phyloP scores from a whole-genome alignment of 2,797 vertebrate genomes.

The Lutjanus campechanus region DNA sequence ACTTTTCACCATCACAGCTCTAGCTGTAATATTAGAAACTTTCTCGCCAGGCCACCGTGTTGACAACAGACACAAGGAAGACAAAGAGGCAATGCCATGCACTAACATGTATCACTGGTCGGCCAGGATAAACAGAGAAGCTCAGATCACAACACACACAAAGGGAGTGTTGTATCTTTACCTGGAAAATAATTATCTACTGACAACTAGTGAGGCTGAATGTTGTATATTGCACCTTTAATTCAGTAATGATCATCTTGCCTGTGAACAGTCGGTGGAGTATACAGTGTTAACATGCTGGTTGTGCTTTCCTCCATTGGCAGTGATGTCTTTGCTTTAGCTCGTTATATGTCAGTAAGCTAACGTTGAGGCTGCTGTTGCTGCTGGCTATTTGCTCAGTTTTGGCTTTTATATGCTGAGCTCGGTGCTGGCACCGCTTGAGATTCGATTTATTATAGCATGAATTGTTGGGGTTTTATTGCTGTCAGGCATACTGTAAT shows the following conservation, averaged over 20 bases:
- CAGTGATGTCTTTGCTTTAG: conserved; percentile 1
- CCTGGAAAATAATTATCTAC: too few relatives aligned
- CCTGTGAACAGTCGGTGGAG: neutral
- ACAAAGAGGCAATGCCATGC: too few relatives aligned
- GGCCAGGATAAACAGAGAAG: too few relatives aligned
- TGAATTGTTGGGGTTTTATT: conserved; percentile 20
- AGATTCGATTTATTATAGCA: conserved; percentile 23
- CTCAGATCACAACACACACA: too few relatives aligned
- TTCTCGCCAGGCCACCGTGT: too few relatives aligned
- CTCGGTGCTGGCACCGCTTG: conserved; percentile 21
- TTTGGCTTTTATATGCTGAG: conserved; percentile 10
- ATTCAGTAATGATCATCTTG: neutral
- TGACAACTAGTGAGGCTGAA: too few relatives aligned
- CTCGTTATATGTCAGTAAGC: neutral
- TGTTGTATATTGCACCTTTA: too few relatives aligned
- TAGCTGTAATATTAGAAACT: too few relatives aligned
- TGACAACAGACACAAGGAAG: too few relatives aligned
- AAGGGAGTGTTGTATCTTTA: too few relatives aligned
- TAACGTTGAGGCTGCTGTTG: conserved; percentile 2
- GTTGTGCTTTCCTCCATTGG: neutral
- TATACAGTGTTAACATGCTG: neutral
- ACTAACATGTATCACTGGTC: too few relatives aligned
- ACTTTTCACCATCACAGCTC: too few relatives aligned
- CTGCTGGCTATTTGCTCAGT: conserved; percentile 27
- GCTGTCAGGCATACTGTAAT: neutral